A percentile compares a stretch with the other conserved stretches of the same genome.
Conservation (phyloP, 2,888 invertebrate species). For the Monochamus alternatus region DNA sequence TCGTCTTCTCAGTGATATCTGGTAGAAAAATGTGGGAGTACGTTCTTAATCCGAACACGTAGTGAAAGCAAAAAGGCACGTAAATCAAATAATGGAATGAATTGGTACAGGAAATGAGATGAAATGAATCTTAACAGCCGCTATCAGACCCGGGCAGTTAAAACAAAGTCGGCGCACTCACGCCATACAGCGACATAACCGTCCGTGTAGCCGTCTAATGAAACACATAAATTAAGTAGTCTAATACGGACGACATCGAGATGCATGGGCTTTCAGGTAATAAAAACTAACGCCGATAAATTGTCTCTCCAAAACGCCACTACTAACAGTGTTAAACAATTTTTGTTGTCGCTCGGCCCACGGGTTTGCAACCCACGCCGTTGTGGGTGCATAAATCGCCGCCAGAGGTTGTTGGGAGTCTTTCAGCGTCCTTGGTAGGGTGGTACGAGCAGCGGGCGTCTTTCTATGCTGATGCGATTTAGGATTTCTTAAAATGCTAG, state of each 20-base stretch:
- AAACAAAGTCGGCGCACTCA: not conserved
- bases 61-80: not conserved
- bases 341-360: slow-evolving; percentile 4
- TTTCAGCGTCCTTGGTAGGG: not conserved
- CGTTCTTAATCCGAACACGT: not conserved
- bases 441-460: not conserved
- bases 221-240: slow-evolving; percentile 15
- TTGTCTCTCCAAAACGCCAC: slow-evolving; percentile 4
- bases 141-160: not conserved
- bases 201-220: not conserved
- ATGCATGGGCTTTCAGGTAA: slow-evolving; percentile 1
- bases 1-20: no score
- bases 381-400: not conserved
- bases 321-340: slow-evolving; percentile 2
- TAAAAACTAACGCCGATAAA: slow-evolving; percentile 10
- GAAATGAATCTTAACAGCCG: not conserved
- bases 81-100: not conserved
- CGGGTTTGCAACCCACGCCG: not conserved
- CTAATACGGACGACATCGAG: not conserved
- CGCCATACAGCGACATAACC: not conserved
- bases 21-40: not conserved
- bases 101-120: not conserved
- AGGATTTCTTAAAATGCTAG: no score
- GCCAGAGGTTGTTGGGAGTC: not conserved
- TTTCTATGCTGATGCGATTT: not conserved